A percentile compares a stretch with the other conserved stretches of the same genome.
Evolutionary conservation across 2,113 vertebrate species (phyloP).

Genomic region (Notothenia rossii): DNA sequence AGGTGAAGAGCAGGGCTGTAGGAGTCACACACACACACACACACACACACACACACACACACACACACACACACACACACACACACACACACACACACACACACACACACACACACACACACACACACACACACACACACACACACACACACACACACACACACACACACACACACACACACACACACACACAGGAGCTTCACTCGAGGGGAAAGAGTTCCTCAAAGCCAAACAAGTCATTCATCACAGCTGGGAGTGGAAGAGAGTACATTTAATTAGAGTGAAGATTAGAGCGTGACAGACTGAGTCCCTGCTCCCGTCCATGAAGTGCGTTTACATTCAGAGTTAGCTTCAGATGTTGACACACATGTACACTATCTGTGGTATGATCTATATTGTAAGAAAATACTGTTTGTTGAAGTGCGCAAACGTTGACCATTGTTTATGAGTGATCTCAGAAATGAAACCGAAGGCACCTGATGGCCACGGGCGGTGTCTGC

Average conservation of each 20-base stretch:
- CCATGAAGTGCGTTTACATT: conserved; percentile 38
- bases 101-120: too few relatives aligned
- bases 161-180: conserved; percentile 7
- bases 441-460: conserved; percentile 31
- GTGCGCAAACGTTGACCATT: conserved; percentile 15
- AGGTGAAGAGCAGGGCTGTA: conserved; percentile 56
- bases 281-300: conserved; percentile 63
- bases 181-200: conserved; percentile 41
- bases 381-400: neutral
- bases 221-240: conserved; percentile 74
- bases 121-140: too few relatives aligned
- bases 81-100: too few relatives aligned
- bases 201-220: conserved; percentile 45
- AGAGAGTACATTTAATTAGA: conserved; percentile 76
- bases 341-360: conserved; percentile 28
- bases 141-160: neutral
- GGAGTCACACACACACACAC: conserved; percentile 13
- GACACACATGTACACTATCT: conserved; percentile 20
- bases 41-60: too few relatives aligned
- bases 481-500: conserved; percentile 16
- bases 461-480: conserved; percentile 57
- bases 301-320: conserved; percentile 48
- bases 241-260: conserved; percentile 67
- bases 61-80: too few relatives aligned
- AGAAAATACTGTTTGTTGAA: conserved; percentile 28